Evolutionary conservation across 2,113 vertebrate genomes (phyloP).

Genomic region (Dasyurus viverrinus): DNA sequence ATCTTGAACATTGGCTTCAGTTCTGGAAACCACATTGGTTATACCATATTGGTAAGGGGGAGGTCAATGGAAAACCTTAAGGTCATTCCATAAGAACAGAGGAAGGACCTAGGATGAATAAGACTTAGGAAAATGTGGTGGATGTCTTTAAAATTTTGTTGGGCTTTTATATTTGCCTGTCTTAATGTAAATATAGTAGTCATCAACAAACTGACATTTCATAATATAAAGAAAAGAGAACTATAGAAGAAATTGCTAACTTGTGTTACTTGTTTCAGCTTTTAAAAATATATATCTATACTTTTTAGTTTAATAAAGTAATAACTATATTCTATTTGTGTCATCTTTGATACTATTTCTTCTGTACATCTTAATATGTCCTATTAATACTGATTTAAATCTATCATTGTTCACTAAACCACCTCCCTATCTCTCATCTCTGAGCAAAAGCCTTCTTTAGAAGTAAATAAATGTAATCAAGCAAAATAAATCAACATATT

Average conservation of each 20-base stretch:
- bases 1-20: not conserved
- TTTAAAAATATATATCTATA: not conserved
- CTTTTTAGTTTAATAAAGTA: not conserved
- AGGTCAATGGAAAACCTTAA: not conserved
- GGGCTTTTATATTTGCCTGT: not conserved
- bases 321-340: not conserved
- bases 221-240: not conserved
- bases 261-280: not conserved
- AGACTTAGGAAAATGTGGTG: not conserved
- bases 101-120: too few species aligned
- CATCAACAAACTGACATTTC: not conserved
- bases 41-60: not conserved
- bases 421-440: not conserved
- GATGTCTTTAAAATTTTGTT: not conserved
- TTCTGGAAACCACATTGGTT: not conserved
- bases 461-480: not conserved
- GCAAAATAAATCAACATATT: not conserved
- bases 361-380: not conserved
- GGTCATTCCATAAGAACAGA: too few species aligned
- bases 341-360: not conserved
- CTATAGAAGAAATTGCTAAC: not conserved
- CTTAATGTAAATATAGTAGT: not conserved
- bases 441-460: not conserved
- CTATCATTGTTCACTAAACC: not conserved
- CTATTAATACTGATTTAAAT: not conserved